Conservation (phyloP, 2,113 vertebrate genomes). For the Patagioenas fasciata region DNA sequence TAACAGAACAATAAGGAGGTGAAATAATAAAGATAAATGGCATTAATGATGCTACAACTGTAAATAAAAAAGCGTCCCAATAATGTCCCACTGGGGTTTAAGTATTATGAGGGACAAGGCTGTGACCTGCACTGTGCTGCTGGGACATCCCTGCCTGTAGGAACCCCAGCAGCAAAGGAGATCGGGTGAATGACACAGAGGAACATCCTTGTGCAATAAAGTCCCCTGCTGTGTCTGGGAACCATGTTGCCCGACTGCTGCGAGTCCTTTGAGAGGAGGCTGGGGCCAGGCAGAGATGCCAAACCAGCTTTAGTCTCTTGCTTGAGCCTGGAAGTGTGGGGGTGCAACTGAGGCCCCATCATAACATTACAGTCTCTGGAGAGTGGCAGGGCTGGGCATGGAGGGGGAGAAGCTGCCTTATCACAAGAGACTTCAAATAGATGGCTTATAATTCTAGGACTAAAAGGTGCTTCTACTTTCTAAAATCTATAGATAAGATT, state of each 20-base stretch:
- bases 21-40: not conserved
- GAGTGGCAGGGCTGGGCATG: not conserved
- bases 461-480: not conserved
- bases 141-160: not conserved
- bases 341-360: not conserved
- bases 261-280: not conserved
- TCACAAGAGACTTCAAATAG: not conserved
- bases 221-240: not conserved
- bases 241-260: rapidly evolving
- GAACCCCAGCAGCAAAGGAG: not conserved
- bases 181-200: not conserved
- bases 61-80: not conserved
- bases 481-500: not conserved
- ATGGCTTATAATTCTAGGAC: not conserved
- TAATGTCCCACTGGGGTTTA: not conserved
- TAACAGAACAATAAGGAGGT: conserved; percentile 14
- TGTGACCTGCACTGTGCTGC: not conserved
- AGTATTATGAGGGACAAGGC: not conserved
- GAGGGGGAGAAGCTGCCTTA: not conserved
- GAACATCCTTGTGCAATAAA: not conserved
- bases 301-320: not conserved
- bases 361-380: not conserved
- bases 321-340: not conserved
- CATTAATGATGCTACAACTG: not conserved
- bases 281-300: not conserved